Evolutionary conservation across 2,797 vertebrate species (phyloP), one percentile per base, ranked within the genome.

Genomic region (Myiotriccus ornatus): DNA sequence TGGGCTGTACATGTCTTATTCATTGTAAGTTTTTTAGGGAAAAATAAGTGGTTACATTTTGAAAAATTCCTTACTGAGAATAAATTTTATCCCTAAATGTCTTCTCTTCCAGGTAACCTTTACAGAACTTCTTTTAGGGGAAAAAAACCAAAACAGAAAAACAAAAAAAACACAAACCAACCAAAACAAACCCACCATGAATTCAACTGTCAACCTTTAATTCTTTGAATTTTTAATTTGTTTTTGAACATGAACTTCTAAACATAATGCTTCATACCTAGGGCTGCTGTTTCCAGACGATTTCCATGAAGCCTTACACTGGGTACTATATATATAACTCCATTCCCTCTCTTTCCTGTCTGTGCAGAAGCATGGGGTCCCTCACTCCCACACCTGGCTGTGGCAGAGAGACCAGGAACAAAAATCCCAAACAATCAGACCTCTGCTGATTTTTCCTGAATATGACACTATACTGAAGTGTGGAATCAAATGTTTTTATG

Each of bases 161-260:
- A 16, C 6, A 39, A 14, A 41, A 41, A 12, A 41, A 41, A 49
- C 10, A 12, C 20, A 43, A 41, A 49, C 12, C 3, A 28, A 34
- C 13, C 2, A 14, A 18, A 34, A 17, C 2, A 14, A 18, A 14
- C 7, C 7, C 17, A 2, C 4, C 7, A 17, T 25, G 2, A 34
- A 71, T 39, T 64, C 37, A 71, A 30, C 32, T 49, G 7, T 16
- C 11, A 14, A 32, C 2, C 23, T 84, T 71, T 57, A 74, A 67
- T 23, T 70, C 32, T 47, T 71, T 12, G 4, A 19, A 5, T 49
- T 87, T 79, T 47, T 41, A 11, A 25, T 15, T 6, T 62, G 19
- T 47, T 63, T 70, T 46, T 65, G 2, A 82, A 89, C 81, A 84
- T 39, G 2, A 68, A 34, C 7, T 92, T 59, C 14, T 76, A 59